phyloP scores from a whole-genome alignment of 2,888 invertebrate genomes.

The Marasmarcha lunaedactyla region DNA sequence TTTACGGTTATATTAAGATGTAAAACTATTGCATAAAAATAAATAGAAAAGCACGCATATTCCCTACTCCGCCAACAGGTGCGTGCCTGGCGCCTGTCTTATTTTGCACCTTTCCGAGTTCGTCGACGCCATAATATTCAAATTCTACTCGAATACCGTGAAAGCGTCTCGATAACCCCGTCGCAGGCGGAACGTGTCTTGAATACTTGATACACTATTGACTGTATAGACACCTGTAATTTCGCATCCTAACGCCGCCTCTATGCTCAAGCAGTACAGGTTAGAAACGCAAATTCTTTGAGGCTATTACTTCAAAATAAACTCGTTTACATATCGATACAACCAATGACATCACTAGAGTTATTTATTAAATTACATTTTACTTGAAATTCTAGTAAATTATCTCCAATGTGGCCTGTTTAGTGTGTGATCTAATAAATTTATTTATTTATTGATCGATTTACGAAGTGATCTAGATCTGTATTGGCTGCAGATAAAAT shows the following conservation, averaged over 20 bases:
- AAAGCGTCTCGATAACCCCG: slow-evolving; percentile 60
- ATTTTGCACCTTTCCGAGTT: slow-evolving; percentile 56
- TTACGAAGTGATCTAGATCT: too few relatives aligned
- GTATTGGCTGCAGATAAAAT: too few relatives aligned
- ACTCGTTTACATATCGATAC: slow-evolving; percentile 38
- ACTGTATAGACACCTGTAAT: slow-evolving; percentile 16
- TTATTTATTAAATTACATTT: not conserved
- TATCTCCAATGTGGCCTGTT: too few relatives aligned
- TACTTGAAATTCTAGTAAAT: too few relatives aligned
- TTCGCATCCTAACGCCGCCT: slow-evolving; percentile 23
- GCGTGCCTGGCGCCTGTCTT: slow-evolving; percentile 12
- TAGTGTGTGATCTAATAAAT: too few relatives aligned
- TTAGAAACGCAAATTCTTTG: slow-evolving; percentile 23
- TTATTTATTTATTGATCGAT: too few relatives aligned
- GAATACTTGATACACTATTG: slow-evolving; percentile 40
- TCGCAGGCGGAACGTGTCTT: slow-evolving; percentile 36
- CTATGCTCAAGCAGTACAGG: slow-evolving; percentile 26
- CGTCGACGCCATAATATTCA: slow-evolving; percentile 52
- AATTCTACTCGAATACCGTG: slow-evolving; percentile 60
- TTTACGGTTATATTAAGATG: too few relatives aligned
- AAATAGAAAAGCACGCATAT: too few relatives aligned
- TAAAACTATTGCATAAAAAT: too few relatives aligned
- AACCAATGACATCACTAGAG: slow-evolving; percentile 23
- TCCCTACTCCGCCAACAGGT: too few relatives aligned
- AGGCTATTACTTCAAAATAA: slow-evolving; percentile 22